A percentile compares a stretch with the other conserved stretches of the same genome.
Evolutionary conservation across 2,797 vertebrate species (phyloP).

Genomic region (Channa striata): DNA sequence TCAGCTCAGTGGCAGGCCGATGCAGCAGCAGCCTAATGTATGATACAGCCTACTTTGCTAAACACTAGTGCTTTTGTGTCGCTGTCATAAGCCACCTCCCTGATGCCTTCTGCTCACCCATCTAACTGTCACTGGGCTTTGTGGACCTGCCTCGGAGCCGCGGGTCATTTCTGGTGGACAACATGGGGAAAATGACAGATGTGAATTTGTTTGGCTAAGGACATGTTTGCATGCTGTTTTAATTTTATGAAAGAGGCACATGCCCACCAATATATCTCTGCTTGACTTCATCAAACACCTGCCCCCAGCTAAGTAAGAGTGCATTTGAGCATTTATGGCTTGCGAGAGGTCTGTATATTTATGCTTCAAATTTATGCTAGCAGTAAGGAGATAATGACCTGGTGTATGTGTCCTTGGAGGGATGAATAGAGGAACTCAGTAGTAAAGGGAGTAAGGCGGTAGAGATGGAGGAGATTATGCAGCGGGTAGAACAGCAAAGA

Average conservation of each 20-base stretch:
- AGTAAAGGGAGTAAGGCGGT: slow-evolving; percentile 34
- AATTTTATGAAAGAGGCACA: background rate
- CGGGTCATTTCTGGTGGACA: slow-evolving; percentile 32
- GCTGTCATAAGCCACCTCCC: slow-evolving; percentile 68
- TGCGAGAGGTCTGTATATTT: slow-evolving; percentile 22
- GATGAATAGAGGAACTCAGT: slow-evolving; percentile 47
- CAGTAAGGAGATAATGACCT: slow-evolving; percentile 60
- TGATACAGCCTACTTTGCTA: slow-evolving; percentile 70
- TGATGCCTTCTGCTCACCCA: slow-evolving; percentile 33
- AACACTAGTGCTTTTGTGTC: slow-evolving; percentile 72
- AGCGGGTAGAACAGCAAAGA: slow-evolving; percentile 41
- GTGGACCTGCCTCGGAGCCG: slow-evolving; percentile 20
- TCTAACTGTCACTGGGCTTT: slow-evolving; percentile 37
- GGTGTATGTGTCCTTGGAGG: slow-evolving; percentile 64
- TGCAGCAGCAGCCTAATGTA: slow-evolving; percentile 73
- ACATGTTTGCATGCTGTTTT: background rate
- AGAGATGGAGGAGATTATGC: slow-evolving; percentile 46
- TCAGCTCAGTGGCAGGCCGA: slow-evolving; percentile 72
- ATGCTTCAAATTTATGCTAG: slow-evolving; percentile 49
- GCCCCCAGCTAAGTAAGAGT: slow-evolving; percentile 25
- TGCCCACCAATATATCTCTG: slow-evolving; percentile 22
- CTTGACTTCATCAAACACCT: slow-evolving; percentile 43
- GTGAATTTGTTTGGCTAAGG: slow-evolving; percentile 5
- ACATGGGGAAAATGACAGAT: slow-evolving; percentile 20
- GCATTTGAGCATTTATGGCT: slow-evolving; percentile 30